A percentile compares a stretch with the other conserved stretches of the same genome.
Conservation (phyloP, 2,888 invertebrate species). For the Drymonia ruficornis region DNA sequence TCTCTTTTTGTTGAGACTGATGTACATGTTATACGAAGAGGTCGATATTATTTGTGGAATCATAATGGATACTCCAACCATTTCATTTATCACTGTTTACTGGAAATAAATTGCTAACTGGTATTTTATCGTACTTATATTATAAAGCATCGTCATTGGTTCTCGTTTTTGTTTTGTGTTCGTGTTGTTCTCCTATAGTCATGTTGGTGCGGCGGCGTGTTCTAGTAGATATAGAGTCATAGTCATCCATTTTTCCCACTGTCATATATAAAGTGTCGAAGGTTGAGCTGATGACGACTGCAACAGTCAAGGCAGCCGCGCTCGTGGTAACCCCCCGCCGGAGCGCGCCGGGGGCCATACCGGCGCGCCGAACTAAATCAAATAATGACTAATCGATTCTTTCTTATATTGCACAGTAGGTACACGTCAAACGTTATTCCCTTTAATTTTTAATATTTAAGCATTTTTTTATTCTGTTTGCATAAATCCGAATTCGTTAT, state of each 20-base stretch:
- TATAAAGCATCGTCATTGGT: slow-evolving; percentile 22
- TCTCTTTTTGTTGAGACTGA: slow-evolving; percentile 42
- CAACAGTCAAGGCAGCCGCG: slow-evolving; percentile 61
- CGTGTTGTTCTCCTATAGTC: slow-evolving; percentile 1
- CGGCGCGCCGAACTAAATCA: slow-evolving; percentile 82
- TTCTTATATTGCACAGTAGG: slow-evolving; percentile 84
- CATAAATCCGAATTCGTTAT: slow-evolving; percentile 80
- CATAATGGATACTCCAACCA: slow-evolving; percentile 40
- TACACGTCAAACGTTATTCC: slow-evolving; percentile 83
- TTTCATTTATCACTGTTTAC: slow-evolving; percentile 41
- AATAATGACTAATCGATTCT: slow-evolving; percentile 85
- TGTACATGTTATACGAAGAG: slow-evolving; percentile 43
- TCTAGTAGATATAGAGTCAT: slow-evolving; percentile 41
- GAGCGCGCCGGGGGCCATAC: slow-evolving; percentile 71
- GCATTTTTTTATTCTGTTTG: slow-evolving; percentile 70
- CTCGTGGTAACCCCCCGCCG: slow-evolving; percentile 78
- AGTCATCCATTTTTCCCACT: slow-evolving; percentile 54
- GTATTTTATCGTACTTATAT: slow-evolving; percentile 19
- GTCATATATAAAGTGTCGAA: slow-evolving; percentile 79
- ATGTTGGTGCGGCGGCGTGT: slow-evolving; percentile 14
- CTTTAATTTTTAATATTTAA: slow-evolving; percentile 76
- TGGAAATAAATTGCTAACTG: slow-evolving; percentile 30
- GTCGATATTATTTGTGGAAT: slow-evolving; percentile 38
- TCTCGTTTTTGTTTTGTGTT: slow-evolving; percentile 4
- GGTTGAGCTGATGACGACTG: slow-evolving; percentile 76